A percentile compares a stretch with the other conserved stretches of the same genome.
Conservation (phyloP, 30 jellyfish, hydroid and myxozoan genomes). For the Pelagia noctiluca region DNA sequence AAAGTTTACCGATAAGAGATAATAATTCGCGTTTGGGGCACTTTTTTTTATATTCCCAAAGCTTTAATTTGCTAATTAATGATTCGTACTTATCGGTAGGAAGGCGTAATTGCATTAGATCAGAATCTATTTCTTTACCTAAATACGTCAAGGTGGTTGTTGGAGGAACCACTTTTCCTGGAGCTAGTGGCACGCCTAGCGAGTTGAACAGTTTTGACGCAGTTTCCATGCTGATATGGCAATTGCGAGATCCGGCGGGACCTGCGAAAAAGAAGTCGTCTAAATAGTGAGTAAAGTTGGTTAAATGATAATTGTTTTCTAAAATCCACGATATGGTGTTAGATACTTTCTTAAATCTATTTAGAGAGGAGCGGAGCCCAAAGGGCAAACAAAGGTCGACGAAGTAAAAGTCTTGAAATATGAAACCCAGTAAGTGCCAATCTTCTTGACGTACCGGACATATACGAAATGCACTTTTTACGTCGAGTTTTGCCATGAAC, state of each 20-base stretch:
- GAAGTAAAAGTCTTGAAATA: not conserved
- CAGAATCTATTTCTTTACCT: not conserved
- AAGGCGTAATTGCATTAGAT: not conserved
- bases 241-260: not conserved
- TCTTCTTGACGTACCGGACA: not conserved
- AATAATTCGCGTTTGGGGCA: not conserved
- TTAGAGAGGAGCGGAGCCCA: not conserved
- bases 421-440: not conserved
- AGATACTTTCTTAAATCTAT: not conserved
- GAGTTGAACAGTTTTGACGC: not conserved
- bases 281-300: not conserved
- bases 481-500: not conserved
- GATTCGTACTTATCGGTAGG: not conserved
- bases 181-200: not conserved
- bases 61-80: not conserved
- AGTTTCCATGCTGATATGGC: not conserved
- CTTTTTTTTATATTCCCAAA: not conserved
- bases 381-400: not conserved
- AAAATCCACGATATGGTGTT: not conserved
- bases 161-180: not conserved
- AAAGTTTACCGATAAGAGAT: slow-evolving; percentile 13
- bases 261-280: not conserved
- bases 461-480: slow-evolving; percentile 1
- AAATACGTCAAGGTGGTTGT: not conserved
- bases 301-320: not conserved